Evolutionary conservation across 2,113 vertebrate genomes (phyloP), one percentile per base, ranked within the genome.

Genomic region (Zapus hudsonius): DNA sequence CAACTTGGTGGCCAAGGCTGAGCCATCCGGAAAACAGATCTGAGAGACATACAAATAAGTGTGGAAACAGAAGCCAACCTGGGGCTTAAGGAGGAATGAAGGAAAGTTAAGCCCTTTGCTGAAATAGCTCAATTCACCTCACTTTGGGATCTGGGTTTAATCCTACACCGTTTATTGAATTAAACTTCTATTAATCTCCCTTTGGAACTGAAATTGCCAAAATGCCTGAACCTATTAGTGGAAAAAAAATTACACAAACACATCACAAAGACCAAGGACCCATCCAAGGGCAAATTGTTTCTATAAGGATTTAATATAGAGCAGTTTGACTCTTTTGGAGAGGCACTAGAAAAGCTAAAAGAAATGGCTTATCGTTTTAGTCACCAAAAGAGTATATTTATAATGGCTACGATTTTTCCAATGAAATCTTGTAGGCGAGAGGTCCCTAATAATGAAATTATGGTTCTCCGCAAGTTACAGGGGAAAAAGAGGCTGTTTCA

Each of bases 301-400:
- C 90, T 91, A 73, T 89, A 82, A 90, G 55, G 94, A 90, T 81
- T 95, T 44, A 95, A 82, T 91, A 86, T 94, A 87, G 95, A 55
- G 61, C 47, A 91, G 22, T 92, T 75, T 85, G 22, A 57, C 31
- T 15, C 81, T 80, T 96, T 97, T 85, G 96, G 57, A 91, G 31
- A 94, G 69, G 1, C 2, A 81, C 38, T 76, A 63, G 79, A 92
- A 94, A 55, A 8, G 16, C 20, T 10, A 55, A 80, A 36, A 81
- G 57, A 66, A 84, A 73, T 4, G 59, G 23, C 31, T 73, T 89
- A 55, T 47, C 0, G 25, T 87, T 97, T 95, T 52, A 90, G 85
- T 57, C 87, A 40, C 7, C 92, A 59, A 84, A 47, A 90, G 13
- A 94, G 15, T 93, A 55, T 63, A 67, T 84, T 92, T 86, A 94